These are phyloP conservation scores for Silvanus unidentatus DNA, from an alignment of 2,888 invertebrate genomes.

Conservation along the genomic window DNA sequence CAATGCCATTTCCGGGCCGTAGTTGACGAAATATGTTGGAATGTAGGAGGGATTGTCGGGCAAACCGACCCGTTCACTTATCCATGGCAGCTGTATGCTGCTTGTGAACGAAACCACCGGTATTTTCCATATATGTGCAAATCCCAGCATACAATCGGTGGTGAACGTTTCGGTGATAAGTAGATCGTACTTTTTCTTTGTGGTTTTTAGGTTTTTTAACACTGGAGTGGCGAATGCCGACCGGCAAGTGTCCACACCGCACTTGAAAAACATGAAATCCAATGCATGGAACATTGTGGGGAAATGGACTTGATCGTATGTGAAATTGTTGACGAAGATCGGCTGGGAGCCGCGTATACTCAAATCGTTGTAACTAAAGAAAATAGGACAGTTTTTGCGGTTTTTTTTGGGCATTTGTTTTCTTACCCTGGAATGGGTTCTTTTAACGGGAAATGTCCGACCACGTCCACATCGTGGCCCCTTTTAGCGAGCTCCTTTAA, in stretches of 20 bases:
- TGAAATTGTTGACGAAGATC: conserved; percentile 22
- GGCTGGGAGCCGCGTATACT: conserved; percentile 24
- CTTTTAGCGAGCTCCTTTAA: conserved; percentile 54
- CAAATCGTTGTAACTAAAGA: conserved; percentile 25
- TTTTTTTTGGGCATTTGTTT: neutral
- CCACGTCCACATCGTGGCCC: conserved; percentile 63
- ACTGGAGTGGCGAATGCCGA: conserved; percentile 24
- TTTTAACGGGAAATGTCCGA: conserved; percentile 57
- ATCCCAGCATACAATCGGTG: conserved; percentile 55
- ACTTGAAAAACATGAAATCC: conserved; percentile 9
- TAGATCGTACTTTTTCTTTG: conserved; percentile 34
- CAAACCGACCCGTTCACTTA: conserved; percentile 51
- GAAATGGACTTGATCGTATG: conserved; percentile 12
- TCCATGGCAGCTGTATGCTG: conserved; percentile 54
- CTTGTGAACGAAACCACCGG: conserved; percentile 55
- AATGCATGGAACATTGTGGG: conserved; percentile 1
- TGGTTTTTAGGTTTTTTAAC: conserved; percentile 23
- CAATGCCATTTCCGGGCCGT: conserved; percentile 50
- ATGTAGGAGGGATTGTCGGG: conserved; percentile 56
- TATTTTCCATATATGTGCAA: conserved; percentile 52
- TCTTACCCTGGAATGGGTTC: conserved; percentile 28
- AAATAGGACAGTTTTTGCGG: too few relatives aligned
- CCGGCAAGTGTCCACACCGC: conserved; percentile 27
- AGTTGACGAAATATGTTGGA: conserved; percentile 53
- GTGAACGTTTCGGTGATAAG: conserved; percentile 56